Percentiles rank a stretch among this genome's conserved stretches.
Evolutionary conservation across 1,140 invertebrate species (phyloP).

Genomic region (Nylanderia fulva): DNA sequence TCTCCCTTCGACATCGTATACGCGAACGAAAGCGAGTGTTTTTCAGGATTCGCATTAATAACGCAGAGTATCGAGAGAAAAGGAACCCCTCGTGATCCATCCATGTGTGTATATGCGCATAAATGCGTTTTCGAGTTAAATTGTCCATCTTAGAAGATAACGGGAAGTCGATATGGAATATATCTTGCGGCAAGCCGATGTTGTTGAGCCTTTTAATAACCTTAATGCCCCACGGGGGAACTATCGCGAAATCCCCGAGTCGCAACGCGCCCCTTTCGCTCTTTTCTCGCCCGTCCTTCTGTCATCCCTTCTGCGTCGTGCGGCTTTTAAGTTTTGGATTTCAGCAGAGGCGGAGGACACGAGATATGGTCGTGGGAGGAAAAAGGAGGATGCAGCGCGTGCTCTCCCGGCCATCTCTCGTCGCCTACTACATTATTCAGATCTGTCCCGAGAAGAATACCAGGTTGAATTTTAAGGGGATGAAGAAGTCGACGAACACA

Average conservation of each 20-base stretch:
- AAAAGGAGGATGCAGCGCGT: slow-evolving; percentile 36
- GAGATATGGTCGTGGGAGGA: neutral
- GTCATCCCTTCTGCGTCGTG: neutral
- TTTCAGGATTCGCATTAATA: slow-evolving; percentile 20
- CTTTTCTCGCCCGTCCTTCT: no score
- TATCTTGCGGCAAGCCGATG: neutral
- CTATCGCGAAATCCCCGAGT: slow-evolving; percentile 36
- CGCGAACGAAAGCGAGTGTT: slow-evolving; percentile 22
- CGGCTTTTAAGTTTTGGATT: slow-evolving; percentile 65
- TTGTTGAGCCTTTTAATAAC: slow-evolving; percentile 57
- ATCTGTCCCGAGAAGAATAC: slow-evolving; percentile 73
- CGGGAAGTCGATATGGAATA: slow-evolving; percentile 21
- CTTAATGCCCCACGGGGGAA: slow-evolving; percentile 44
- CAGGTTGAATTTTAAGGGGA: slow-evolving; percentile 78
- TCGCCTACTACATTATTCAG: slow-evolving; percentile 78
- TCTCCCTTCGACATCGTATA: neutral
- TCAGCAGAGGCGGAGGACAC: slow-evolving; percentile 19
- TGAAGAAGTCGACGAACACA: slow-evolving; percentile 61
- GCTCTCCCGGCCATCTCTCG: slow-evolving; percentile 44
- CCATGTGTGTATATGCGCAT: neutral
- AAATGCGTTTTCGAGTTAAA: slow-evolving; percentile 58
- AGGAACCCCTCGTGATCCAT: neutral
- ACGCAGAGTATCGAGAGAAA: neutral
- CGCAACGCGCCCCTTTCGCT: neutral
- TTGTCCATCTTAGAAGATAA: slow-evolving; percentile 62